A percentile compares a stretch with the other conserved stretches of the same genome.
phyloP scores from a whole-genome alignment of 1,140 invertebrate genomes.

The Drosophila teissieri region DNA sequence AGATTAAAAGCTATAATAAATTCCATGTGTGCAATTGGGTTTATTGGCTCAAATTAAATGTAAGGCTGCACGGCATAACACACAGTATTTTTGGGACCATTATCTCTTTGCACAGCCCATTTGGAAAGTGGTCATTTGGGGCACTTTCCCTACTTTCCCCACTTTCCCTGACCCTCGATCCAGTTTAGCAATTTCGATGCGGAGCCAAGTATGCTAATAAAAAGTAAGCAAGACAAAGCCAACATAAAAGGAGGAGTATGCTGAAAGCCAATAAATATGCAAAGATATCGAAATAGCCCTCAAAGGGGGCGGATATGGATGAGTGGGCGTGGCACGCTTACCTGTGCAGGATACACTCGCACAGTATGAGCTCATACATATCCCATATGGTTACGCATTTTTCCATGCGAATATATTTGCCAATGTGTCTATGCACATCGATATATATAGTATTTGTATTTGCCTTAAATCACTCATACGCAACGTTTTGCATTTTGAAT shows the following conservation, averaged over 20 bases:
- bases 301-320: slow-evolving; percentile 9
- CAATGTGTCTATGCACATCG: slow-evolving; percentile 20
- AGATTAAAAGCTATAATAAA: background rate
- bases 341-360: background rate
- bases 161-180: slow-evolving; percentile 7
- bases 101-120: slow-evolving; percentile 8
- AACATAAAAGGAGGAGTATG: background rate
- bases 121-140: slow-evolving; percentile 1
- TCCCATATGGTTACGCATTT: slow-evolving; percentile 22
- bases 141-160: background rate
- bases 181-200: slow-evolving; percentile 15
- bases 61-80: background rate
- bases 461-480: slow-evolving; percentile 62
- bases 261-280: slow-evolving; percentile 61
- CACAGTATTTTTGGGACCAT: background rate
- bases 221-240: slow-evolving; percentile 32
- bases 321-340: slow-evolving; percentile 7
- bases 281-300: slow-evolving; percentile 40
- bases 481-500: slow-evolving; percentile 61
- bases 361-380: slow-evolving; percentile 7
- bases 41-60: background rate
- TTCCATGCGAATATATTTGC: slow-evolving; percentile 7
- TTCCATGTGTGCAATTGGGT: background rate
- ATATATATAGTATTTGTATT: slow-evolving; percentile 43
- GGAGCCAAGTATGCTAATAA: slow-evolving; percentile 45